Evolutionary conservation across 2,888 invertebrate genomes (phyloP), one percentile per base, ranked within the genome.

Genomic region (Balanococcus diminutus): DNA sequence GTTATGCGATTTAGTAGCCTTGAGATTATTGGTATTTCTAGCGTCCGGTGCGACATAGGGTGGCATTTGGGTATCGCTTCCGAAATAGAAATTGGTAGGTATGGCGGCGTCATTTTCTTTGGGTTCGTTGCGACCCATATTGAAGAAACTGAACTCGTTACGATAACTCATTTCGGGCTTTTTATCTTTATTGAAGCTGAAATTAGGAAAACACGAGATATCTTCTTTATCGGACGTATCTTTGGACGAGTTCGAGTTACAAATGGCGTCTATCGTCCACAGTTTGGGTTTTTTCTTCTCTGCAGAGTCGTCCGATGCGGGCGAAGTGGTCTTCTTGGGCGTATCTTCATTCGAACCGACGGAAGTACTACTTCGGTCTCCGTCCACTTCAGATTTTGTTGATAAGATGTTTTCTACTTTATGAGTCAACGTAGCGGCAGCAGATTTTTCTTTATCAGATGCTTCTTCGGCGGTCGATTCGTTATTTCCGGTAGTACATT

Each of bases 401-500:
- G 51, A 75, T 42, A 85, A 42, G 28, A 85, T 85, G 14, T 85
- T 42, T 39, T 85, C 85, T 4, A 85, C 85, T 28, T 85, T 85
- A 32, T 85, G 85, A 28, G 85, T 85, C 31, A 85, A 79, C 72
- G 72, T 16, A 56, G 22, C 22, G 4, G 22, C 22, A 16, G 72
- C 31, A 9, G 31, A 36, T 36, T 79, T 79, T 14, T 79, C 75
- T 79, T 79, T 79, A 5, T 72, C 31, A 16, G 72, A 8, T 1
- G 56, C 2, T 31, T 79, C 75, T 79, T 79, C 75, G 36, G 75
- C 36, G 36, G 36, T 79, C 28, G 25, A 2, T 79, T 79, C 75
- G 19, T 79, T 79, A 36, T 79, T 79, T 9, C 75, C 75, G 4
- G 94, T 94, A 87, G 93, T 91, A 89, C 94, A 95, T 36, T 94